A percentile compares a stretch with the other conserved stretches of the same genome.
These are phyloP conservation scores for Drosophila malerkotliana DNA, from an alignment of 1,140 invertebrate species.

Conservation along the genomic window DNA sequence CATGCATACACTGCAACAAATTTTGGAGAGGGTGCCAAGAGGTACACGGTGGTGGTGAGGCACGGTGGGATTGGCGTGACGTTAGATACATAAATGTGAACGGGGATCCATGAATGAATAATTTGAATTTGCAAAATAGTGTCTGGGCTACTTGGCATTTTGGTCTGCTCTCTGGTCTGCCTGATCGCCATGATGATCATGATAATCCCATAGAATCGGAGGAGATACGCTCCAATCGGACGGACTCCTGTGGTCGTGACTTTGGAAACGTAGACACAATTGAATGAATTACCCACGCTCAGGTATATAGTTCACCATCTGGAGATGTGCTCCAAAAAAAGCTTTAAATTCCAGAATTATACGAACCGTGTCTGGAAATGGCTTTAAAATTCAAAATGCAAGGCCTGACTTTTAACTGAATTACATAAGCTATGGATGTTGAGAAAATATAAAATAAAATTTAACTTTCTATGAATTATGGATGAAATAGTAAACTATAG, in stretches of 20 bases:
- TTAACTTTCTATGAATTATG: background rate
- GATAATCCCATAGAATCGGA: background rate
- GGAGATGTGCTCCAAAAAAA: conserved; percentile 12
- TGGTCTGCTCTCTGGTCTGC: conserved; percentile 8
- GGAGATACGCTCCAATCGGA: background rate
- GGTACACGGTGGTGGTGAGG: background rate
- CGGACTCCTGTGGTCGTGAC: conserved; percentile 10
- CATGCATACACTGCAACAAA: conserved; percentile 55
- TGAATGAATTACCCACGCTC: conserved; percentile 21
- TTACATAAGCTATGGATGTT: background rate
- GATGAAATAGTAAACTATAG: background rate
- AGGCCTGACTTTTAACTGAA: background rate
- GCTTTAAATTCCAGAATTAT: background rate
- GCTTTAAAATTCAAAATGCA: background rate
- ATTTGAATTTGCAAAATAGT: conserved; percentile 7
- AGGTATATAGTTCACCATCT: conserved; percentile 28
- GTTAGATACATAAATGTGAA: conserved; percentile 40
- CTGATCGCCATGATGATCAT: conserved; percentile 7
- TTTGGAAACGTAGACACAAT: conserved; percentile 34
- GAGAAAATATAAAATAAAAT: background rate
- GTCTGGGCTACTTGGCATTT: conserved; percentile 34
- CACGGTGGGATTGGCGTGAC: conserved; percentile 18
- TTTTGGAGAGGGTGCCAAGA: background rate
- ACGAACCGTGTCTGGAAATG: conserved; percentile 3
- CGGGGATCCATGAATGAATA: conserved; percentile 54